Evolutionary conservation across 2,797 vertebrate species (phyloP), one percentile per base, ranked within the genome.

Genomic region (Geotria australis): DNA sequence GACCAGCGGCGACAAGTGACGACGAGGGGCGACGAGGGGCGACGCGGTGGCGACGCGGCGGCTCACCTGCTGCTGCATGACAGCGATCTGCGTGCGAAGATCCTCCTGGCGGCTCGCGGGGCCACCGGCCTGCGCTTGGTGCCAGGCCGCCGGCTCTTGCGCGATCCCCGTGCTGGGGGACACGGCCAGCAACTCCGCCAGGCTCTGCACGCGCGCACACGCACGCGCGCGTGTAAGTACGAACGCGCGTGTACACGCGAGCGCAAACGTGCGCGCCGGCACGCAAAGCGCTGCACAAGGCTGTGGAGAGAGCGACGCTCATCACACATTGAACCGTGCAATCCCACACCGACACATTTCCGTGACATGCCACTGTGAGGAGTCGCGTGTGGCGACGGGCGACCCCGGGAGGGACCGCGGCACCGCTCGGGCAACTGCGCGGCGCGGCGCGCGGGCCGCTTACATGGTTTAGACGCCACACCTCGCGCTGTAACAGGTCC

Each of bases 401-500:
- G 24, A 24, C 24, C 5, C n/a, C n/a, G 10, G 47, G 47, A 10
- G 8, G 9, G 5, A 15, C 9, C 57, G 47, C 13, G 7, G 8
- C 13, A 5, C 48, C 13, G 8, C 2, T 13, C 15, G 6, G 10
- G 24, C 13, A 56, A 57, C 12, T 13, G n/a, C 3, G 14, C 47
- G 48, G 59, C 9, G 9, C 15, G 46, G 3, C 38, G 5, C 5
- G 6, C 2, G 45, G 2, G 15, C n/a, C n/a, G n/a, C 2, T 0
- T 49, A 91, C 91, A 75, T 88, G 79, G 69, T 98, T 98, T 60
- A 98, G 77, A 48, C 91, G 73, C 61, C 88, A 80, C 66, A 98
- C 95, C 74, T 98, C 91, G 66, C 83, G 86, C 63, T 96, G 91
- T 70, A 94, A 86, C 70, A 85, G 94, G 47, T 95, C 88, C 10